Evolutionary conservation across 2,888 invertebrate genomes (phyloP).

Genomic region (Leptopilina syphax): DNA sequence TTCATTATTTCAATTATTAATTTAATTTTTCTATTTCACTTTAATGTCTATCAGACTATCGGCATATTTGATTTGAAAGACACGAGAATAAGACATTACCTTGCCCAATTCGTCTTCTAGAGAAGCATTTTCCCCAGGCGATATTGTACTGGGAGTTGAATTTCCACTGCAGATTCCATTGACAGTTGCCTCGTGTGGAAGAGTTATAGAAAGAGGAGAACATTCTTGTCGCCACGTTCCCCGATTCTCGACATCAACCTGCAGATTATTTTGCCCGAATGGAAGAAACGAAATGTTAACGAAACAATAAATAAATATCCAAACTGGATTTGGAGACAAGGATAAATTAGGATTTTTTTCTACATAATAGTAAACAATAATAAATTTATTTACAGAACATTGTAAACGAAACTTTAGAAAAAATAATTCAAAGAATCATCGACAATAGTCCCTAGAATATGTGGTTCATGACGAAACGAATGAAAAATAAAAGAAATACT

Average conservation of each 20-base stretch:
- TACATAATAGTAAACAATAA: not conserved
- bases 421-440: not conserved
- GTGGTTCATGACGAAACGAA: constrained; percentile 15
- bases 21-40: too few species aligned
- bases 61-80: too few species aligned
- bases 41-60: not conserved
- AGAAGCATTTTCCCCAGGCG: constrained; percentile 75
- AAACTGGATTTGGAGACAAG: constrained; percentile 13
- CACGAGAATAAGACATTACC: constrained; percentile 55
- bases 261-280: constrained; percentile 41
- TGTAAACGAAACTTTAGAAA: not conserved
- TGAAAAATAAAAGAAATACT: constrained; percentile 50
- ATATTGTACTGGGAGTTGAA: constrained; percentile 77
- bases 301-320: not conserved
- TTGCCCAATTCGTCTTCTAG: constrained; percentile 74
- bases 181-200: constrained; percentile 68
- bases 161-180: constrained; percentile 75
- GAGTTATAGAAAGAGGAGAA: constrained; percentile 72
- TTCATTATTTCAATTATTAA: too few species aligned
- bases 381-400: constrained; percentile 22
- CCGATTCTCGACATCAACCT: constrained; percentile 69
- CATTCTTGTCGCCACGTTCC: constrained; percentile 72
- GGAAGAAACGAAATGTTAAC: not conserved
- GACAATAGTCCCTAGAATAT: not conserved
- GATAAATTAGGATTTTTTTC: constrained; percentile 13